phyloP scores from a whole-genome alignment of 2,113 vertebrate genomes.

The Datnioides undecimradiatus region DNA sequence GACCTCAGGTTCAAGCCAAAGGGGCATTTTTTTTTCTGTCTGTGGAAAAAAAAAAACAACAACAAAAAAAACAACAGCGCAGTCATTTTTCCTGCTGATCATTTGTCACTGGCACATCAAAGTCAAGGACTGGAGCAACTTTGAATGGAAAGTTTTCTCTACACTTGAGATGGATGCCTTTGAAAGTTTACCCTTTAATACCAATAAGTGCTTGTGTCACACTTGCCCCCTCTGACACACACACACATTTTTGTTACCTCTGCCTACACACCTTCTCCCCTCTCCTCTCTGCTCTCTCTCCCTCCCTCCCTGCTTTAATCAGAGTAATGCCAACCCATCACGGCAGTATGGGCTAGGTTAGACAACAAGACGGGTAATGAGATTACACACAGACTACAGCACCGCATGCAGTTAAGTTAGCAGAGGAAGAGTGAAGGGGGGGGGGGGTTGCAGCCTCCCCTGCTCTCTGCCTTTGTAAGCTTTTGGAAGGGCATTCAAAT shows the following conservation, averaged over 20 bases:
- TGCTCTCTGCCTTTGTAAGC: constrained; percentile 64
- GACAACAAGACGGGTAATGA: constrained; percentile 74
- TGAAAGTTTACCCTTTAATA: constrained; percentile 82
- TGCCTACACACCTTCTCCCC: constrained; percentile 48
- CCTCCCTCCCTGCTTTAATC: constrained; percentile 76
- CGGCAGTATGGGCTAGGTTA: constrained; percentile 58
- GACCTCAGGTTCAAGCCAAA: constrained; percentile 73
- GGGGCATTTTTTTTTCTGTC: constrained; percentile 37
- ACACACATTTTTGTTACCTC: constrained; percentile 47
- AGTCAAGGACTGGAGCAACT: constrained; percentile 65
- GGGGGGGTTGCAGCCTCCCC: constrained; percentile 32
- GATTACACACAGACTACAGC: constrained; percentile 76
- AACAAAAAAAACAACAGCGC: constrained; percentile 41
- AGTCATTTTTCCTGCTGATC: constrained; percentile 67
- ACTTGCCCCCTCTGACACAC: constrained; percentile 30
- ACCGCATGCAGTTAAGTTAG: constrained; percentile 65
- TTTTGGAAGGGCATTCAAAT: constrained; percentile 74
- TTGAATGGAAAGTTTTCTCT: constrained; percentile 69
- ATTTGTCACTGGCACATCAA: constrained; percentile 75
- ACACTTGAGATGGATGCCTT: constrained; percentile 76
- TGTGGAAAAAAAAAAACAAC: constrained; percentile 24
- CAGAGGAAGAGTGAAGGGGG: constrained; percentile 42
- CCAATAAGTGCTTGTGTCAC: constrained; percentile 80
- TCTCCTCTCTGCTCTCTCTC: constrained; percentile 21
- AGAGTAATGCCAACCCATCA: constrained; percentile 78